Conservation (phyloP, 2,888 invertebrate genomes). For the Oxyscelio sp. region DNA sequence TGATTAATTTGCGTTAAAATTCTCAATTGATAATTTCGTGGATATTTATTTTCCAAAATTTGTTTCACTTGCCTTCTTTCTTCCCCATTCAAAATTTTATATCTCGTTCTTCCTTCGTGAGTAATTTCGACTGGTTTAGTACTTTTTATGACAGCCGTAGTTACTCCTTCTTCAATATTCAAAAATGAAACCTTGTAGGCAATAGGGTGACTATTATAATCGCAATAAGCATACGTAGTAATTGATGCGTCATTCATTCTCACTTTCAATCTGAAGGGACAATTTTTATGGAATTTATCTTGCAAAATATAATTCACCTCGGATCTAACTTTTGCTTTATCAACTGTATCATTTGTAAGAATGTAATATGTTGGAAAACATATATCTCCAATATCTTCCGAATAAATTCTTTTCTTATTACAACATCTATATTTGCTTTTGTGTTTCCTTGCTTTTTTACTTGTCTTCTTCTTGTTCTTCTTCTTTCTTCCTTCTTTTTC, state of each 20-base stretch:
- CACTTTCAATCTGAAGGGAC: neutral
- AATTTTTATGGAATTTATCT: neutral
- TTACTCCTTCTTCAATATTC: neutral
- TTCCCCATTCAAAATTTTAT: conserved; percentile 13
- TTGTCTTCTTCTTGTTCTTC: no score
- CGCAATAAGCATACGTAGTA: neutral
- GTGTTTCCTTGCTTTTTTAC: no score
- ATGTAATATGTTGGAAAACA: no score
- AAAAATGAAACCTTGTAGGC: neutral
- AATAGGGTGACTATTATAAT: neutral
- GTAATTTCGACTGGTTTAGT: conserved; percentile 17
- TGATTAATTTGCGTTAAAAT: neutral
- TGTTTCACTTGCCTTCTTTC: conserved; percentile 3
- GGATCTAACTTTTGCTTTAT: neutral
- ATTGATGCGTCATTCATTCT: neutral
- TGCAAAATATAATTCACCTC: neutral
- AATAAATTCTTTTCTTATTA: no score
- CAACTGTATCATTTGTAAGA: no score
- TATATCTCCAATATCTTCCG: no score
- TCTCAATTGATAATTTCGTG: conserved; percentile 24
- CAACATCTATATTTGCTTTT: no score
- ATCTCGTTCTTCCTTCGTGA: conserved; percentile 14
- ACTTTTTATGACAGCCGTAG: conserved; percentile 2
- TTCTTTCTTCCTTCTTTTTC: no score
- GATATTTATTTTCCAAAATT: neutral